Percentiles rank a stretch among this genome's conserved stretches.
These are phyloP conservation scores for Acestrorhynchus altus DNA, from an alignment of 2,797 vertebrate species.

Conservation along the genomic window DNA sequence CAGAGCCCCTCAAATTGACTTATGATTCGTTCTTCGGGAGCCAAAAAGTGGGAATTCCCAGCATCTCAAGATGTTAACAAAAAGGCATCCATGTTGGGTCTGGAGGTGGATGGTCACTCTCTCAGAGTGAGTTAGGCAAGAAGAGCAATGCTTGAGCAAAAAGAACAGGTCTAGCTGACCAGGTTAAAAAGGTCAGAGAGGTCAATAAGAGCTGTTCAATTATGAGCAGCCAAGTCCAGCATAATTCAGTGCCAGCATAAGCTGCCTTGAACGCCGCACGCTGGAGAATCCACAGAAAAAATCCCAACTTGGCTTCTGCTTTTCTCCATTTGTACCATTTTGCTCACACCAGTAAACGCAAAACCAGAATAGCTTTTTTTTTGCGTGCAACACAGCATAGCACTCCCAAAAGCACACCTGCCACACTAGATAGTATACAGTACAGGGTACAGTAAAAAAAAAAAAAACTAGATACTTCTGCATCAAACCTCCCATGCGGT, in stretches of 20 bases:
- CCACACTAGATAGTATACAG: slow-evolving; percentile 34
- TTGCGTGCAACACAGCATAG: slow-evolving; percentile 62
- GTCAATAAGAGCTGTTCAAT: background rate
- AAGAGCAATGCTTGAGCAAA: background rate
- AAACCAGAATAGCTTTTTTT: slow-evolving; percentile 33
- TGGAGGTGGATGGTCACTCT: background rate
- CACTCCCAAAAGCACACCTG: slow-evolving; percentile 28
- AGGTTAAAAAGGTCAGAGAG: background rate
- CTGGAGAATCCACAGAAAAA: background rate
- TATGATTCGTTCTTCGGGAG: background rate
- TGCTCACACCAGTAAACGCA: slow-evolving; percentile 26
- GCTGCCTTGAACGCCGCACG: background rate
- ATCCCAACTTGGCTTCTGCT: background rate
- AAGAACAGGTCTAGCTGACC: background rate
- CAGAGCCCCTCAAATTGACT: background rate
- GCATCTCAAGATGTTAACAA: slow-evolving; percentile 1
- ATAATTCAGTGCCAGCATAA: background rate
- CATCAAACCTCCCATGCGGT: slow-evolving; percentile 59
- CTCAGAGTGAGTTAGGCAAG: background rate
- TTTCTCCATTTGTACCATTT: slow-evolving; percentile 25
- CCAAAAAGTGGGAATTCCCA: background rate
- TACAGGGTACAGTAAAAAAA: slow-evolving; percentile 54
- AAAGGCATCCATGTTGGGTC: background rate
- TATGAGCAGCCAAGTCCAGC: background rate
- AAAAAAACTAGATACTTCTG: slow-evolving; percentile 53